Conservation (phyloP, 2,113 vertebrate species). For the Pteronura brasiliensis region DNA sequence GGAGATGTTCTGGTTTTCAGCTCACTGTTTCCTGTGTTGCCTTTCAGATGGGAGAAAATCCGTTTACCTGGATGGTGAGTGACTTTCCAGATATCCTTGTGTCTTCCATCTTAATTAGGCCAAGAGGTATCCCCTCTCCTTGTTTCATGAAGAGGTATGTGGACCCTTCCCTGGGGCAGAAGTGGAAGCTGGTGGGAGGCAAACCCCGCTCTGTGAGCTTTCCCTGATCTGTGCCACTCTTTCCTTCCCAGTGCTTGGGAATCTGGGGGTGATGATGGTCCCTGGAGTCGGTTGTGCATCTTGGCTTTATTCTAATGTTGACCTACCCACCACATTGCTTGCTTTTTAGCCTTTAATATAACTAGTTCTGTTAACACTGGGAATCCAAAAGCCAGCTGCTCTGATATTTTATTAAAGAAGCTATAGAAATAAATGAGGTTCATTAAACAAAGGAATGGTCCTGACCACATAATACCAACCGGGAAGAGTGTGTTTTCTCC, state of each 20-base stretch:
- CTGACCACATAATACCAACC: fast-evolving
- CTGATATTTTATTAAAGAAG: neutral
- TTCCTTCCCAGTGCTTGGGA: neutral
- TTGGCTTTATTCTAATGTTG: neutral
- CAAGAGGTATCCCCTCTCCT: neutral
- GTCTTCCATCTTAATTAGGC: neutral
- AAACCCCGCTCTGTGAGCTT: neutral
- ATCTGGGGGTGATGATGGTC: neutral
- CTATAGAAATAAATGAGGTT: neutral
- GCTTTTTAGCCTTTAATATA: neutral
- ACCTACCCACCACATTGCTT: fast-evolving
- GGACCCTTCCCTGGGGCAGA: neutral
- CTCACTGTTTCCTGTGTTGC: neutral
- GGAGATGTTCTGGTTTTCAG: neutral
- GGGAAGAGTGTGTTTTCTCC: neutral
- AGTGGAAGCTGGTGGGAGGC: neutral
- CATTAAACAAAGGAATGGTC: neutral
- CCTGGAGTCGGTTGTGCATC: no score
- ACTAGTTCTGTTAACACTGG: neutral
- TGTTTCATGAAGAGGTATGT: neutral
- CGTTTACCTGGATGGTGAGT: conserved; percentile 1
- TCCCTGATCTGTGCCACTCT: fast-evolving
- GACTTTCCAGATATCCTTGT: neutral
- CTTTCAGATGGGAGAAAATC: conserved; percentile 2
- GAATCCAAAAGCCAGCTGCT: neutral